A percentile compares a stretch with the other conserved stretches of the same genome.
Conservation (phyloP, 2,888 invertebrate species). For the Eristalis tenax region DNA sequence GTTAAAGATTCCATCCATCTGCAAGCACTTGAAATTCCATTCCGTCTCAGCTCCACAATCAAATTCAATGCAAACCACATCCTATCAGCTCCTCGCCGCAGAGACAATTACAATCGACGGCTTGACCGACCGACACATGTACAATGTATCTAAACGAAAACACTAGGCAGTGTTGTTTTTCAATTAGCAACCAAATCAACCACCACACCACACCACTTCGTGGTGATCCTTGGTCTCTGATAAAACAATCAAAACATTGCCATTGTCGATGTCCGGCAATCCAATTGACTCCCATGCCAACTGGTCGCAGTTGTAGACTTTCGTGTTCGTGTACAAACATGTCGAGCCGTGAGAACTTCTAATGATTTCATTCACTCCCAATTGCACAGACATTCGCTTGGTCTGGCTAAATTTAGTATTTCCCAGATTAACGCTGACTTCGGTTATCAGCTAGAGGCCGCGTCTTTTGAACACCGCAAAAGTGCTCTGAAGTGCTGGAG, state of each 20-base stretch:
- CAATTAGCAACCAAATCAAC: conserved; percentile 20
- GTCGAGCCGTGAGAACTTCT: conserved; percentile 51
- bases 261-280: neutral
- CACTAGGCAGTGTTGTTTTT: conserved; percentile 42
- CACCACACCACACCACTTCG: neutral
- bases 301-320: neutral
- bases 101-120: neutral
- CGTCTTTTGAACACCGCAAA: conserved; percentile 42
- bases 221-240: conserved; percentile 24
- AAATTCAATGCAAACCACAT: neutral
- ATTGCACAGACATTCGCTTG: conserved; percentile 32
- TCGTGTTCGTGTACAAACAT: neutral
- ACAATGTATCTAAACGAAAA: conserved; percentile 34
- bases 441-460: conserved; percentile 48
- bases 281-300: conserved; percentile 10
- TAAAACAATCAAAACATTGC: conserved; percentile 7
- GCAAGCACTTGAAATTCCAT: too few relatives aligned
- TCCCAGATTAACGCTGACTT: conserved; percentile 44
- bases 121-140: neutral
- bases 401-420: conserved; percentile 29
- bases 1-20: too few relatives aligned
- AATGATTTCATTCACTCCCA: conserved; percentile 32
- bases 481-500: conserved; percentile 22
- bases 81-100: neutral
- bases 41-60: too few relatives aligned